Percentiles rank a stretch among this genome's conserved stretches.
Evolutionary conservation across 2,888 invertebrate genomes (phyloP).

Genomic region (Synergus gifuensis): DNA sequence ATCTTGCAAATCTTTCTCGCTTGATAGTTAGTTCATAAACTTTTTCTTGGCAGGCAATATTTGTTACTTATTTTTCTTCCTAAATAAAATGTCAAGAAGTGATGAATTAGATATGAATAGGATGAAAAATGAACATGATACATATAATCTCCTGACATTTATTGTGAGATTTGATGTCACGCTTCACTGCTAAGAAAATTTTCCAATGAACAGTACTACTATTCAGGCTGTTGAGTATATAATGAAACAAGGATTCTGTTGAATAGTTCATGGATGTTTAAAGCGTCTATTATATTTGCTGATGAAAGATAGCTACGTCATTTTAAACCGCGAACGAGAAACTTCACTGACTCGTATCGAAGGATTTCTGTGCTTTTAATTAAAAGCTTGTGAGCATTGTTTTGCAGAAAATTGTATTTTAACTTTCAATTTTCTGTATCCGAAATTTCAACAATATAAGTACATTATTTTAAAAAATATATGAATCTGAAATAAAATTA

Average conservation of each 20-base stretch:
- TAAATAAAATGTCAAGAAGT: no score
- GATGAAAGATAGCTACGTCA: constrained; percentile 4
- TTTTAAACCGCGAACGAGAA: constrained; percentile 5
- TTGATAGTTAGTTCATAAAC: no score
- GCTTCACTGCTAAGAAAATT: background rate
- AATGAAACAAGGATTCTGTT: constrained; percentile 29
- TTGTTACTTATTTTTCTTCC: no score
- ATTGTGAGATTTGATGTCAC: background rate
- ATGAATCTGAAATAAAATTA: no score
- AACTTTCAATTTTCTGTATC: background rate
- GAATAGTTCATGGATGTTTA: constrained; percentile 25
- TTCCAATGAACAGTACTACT: background rate
- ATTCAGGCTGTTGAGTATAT: background rate
- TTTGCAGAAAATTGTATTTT: background rate
- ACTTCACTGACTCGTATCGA: background rate
- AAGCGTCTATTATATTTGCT: constrained; percentile 17
- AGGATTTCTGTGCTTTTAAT: constrained; percentile 21
- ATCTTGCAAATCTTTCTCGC: no score
- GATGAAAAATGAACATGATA: no score
- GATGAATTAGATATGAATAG: no score
- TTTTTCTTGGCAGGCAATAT: no score
- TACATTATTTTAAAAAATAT: background rate
- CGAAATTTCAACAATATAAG: background rate
- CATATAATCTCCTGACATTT: no score
- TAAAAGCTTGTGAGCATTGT: background rate